Conservation (phyloP, 2,888 invertebrate species). For the Tipula vernalis region DNA sequence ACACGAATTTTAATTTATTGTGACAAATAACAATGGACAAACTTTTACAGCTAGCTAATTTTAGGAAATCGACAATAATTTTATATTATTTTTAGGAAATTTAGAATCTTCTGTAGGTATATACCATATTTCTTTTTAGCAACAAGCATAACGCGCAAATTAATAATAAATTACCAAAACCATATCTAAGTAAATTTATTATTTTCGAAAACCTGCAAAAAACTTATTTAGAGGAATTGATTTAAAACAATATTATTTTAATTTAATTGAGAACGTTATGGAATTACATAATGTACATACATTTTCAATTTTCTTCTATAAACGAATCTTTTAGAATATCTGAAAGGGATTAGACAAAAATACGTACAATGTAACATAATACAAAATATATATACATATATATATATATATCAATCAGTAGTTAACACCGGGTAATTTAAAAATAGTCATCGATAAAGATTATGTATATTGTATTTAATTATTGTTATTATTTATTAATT, state of each 20-base stretch:
- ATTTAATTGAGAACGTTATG: background rate
- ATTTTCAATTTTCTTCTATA: background rate
- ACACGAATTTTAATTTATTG: background rate
- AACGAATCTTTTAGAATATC: background rate
- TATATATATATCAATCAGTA: background rate
- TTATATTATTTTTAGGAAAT: background rate
- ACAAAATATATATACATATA: too few relatives aligned
- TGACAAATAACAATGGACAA: background rate
- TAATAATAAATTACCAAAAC: background rate
- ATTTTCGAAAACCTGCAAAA: background rate
- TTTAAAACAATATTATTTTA: background rate
- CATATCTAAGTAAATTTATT: background rate
- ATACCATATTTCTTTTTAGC: background rate
- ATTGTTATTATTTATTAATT: background rate
- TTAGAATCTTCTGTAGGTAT: background rate
- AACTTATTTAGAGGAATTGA: background rate
- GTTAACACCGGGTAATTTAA: background rate
- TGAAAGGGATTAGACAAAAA: background rate
- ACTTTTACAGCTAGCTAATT: background rate
- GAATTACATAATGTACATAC: background rate
- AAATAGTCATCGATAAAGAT: background rate
- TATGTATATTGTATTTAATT: background rate
- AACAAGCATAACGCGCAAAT: background rate
- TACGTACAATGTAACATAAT: background rate
- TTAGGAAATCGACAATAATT: slow-evolving; percentile 4